Evolutionary conservation across 2,797 vertebrate genomes (phyloP).

Genomic region (Phaenicophaeus curvirostris): DNA sequence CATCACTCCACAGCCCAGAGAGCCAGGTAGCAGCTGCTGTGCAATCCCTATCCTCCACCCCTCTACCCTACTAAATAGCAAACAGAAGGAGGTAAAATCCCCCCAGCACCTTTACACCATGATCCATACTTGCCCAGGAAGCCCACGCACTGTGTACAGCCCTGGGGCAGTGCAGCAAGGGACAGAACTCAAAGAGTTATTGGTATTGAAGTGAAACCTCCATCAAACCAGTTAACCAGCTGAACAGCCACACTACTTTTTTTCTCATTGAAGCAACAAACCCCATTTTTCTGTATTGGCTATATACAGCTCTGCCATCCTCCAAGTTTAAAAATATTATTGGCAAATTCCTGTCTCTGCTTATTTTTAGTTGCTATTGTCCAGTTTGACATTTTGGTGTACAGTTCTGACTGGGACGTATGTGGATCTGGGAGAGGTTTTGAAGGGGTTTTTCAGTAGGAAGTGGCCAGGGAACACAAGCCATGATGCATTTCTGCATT

Average conservation of each 20-base stretch:
- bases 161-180: not conserved
- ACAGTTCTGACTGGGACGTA: not conserved
- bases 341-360: conserved; percentile 64
- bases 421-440: not conserved
- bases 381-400: conserved; percentile 18
- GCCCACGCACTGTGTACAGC: fast-evolving
- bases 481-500: not conserved
- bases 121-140: not conserved
- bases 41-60: not conserved
- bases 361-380: conserved; percentile 80
- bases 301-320: conserved; percentile 73
- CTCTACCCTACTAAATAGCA: not conserved
- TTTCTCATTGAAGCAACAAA: conserved; percentile 38
- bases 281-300: conserved; percentile 26
- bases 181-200: not conserved
- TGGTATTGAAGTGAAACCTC: not conserved
- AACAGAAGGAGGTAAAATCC: not conserved
- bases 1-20: not conserved
- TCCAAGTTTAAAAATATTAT: conserved; percentile 63
- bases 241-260: conserved; percentile 12
- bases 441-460: not conserved
- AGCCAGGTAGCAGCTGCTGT: not conserved
- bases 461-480: not conserved
- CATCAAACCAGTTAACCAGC: not conserved
- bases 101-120: too few species aligned